Percentiles rank a stretch among this genome's conserved stretches.
Evolutionary conservation across 2,888 invertebrate species (phyloP).

Genomic region (Metallyticus violacea): DNA sequence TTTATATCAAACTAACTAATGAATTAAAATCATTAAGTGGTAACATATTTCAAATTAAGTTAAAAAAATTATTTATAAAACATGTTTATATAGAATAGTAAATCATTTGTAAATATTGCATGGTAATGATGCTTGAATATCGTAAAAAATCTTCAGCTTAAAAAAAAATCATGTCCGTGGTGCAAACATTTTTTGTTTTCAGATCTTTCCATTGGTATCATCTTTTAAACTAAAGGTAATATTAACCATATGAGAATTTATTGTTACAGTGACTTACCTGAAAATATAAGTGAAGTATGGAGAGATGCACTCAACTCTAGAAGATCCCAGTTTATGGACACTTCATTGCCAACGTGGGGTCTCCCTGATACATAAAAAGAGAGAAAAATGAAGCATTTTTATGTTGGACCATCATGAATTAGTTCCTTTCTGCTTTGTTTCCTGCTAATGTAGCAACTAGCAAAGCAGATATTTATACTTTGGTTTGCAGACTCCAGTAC

Average conservation of each 20-base stretch:
- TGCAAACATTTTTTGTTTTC: too few relatives aligned
- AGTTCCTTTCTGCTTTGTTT: background rate
- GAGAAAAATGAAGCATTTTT: background rate
- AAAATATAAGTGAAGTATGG: background rate
- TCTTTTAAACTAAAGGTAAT: background rate
- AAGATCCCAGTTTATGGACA: background rate
- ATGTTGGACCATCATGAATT: background rate
- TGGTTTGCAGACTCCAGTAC: background rate
- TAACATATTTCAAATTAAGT: too few relatives aligned
- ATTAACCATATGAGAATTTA: background rate
- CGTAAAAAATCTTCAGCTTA: too few relatives aligned
- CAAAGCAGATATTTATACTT: background rate
- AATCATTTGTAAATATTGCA: too few relatives aligned
- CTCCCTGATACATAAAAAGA: background rate
- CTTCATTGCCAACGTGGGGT: background rate
- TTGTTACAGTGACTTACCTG: background rate
- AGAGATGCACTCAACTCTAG: background rate
- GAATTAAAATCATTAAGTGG: too few relatives aligned
- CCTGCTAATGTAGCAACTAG: background rate
- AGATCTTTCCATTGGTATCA: too few relatives aligned
- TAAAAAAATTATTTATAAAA: too few relatives aligned
- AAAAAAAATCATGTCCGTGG: too few relatives aligned
- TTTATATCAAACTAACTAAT: too few relatives aligned
- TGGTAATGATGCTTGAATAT: too few relatives aligned
- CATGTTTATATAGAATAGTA: too few relatives aligned